Base-by-base conservation (phyloP, 2,113 vertebrate species). In the Puffinus mauretanicus region DNA sequence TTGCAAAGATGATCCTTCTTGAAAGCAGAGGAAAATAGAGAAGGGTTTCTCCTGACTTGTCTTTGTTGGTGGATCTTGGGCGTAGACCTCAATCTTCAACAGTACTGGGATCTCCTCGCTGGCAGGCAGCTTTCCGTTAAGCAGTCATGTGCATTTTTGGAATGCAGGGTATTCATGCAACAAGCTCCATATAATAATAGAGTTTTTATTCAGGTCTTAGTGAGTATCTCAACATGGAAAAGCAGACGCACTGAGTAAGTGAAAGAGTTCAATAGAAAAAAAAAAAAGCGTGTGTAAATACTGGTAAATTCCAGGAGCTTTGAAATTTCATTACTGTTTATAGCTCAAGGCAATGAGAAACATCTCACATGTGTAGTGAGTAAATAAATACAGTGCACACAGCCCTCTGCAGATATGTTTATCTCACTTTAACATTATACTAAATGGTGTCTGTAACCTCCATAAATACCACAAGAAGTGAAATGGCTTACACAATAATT, bases 391-490 rank as follows among this genome's bases (percentile, higher is more conserved):
- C 77, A 82, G 87, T 10, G 10, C 8, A 16, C 55, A 42, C 70
- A 80, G 71, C 70, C 70, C 65, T 93, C 80, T 51, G 66, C 60
- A 95, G 96, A 97, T 97, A 97, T 2, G 82, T 95, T 97, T 97
- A 87, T 95, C 86, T 96, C 85, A 44, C 49, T 90, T 64, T 24
- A 93, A 30, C 82, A 93, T 77, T 70, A 47, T 92, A 55, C 85
- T 77, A 40, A 76, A 84, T 92, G 70, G 49, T 90, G 55, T 83
- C 85, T 97, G 71, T 36, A 88, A 54, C 57, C 70, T 93, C 83
- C 65, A 89, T 94, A 97, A 97, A 96, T 94, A 82, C 34, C 72
- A 83, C 61, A 88, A 91, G 49, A 96, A 94, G 70, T 57, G 79
- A 86, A 96, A 93, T 92, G 79, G 82, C 44, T 95, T 54, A 57